Conservation (phyloP, 2,797 vertebrate genomes). For the Bovichtus diacanthus region DNA sequence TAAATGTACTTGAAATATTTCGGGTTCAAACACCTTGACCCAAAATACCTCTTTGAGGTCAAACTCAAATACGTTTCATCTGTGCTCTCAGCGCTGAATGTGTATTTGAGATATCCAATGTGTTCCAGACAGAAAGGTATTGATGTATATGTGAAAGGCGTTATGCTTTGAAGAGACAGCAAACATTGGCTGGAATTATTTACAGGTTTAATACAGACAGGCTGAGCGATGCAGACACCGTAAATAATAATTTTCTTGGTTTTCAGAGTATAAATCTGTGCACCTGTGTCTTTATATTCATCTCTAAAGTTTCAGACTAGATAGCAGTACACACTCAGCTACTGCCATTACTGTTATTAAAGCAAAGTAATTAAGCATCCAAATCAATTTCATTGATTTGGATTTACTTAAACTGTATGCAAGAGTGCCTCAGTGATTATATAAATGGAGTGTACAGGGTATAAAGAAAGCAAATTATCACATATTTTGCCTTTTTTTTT, state of each 20-base stretch:
- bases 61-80: constrained; percentile 26
- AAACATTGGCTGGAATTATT: constrained; percentile 31
- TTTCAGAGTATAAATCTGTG: constrained; percentile 6
- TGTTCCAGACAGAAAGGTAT: constrained; percentile 26
- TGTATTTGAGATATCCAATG: constrained; percentile 29
- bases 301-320: background rate
- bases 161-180: constrained; percentile 31
- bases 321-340: constrained; percentile 3
- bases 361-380: constrained; percentile 51
- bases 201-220: constrained; percentile 20
- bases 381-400: constrained; percentile 47
- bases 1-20: constrained; percentile 22
- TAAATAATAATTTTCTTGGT: constrained; percentile 8
- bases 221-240: background rate
- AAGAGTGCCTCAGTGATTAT: constrained; percentile 20
- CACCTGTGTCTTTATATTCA: background rate
- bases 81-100: constrained; percentile 11
- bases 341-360: constrained; percentile 14
- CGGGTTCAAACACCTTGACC: constrained; percentile 26
- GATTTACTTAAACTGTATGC: constrained; percentile 21
- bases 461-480: background rate
- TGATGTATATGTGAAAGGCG: constrained; percentile 34
- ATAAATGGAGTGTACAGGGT: constrained; percentile 1
- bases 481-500: too few species aligned
- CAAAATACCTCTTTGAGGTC: constrained; percentile 15